Conservation (phyloP, 1,140 invertebrate genomes). For the Cyrtorhinus lividipennis region DNA sequence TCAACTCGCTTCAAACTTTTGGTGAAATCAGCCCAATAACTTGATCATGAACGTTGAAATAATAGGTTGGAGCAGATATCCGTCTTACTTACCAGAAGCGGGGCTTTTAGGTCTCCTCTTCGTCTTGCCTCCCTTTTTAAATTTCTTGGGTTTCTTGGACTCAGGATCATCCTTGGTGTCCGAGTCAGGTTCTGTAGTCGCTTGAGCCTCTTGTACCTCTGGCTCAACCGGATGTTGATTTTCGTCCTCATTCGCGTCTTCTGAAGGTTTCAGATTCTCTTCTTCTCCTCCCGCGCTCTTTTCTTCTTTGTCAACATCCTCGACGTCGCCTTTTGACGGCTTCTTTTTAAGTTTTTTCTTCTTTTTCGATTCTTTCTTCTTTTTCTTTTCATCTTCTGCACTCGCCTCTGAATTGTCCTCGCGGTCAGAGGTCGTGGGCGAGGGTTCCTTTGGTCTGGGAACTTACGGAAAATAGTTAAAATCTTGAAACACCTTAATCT, state of each 20-base stretch:
- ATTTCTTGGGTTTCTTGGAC: constrained; percentile 31
- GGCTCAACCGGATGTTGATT: constrained; percentile 5
- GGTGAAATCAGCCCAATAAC: no score
- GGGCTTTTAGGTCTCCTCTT: constrained; percentile 23
- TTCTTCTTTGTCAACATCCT: constrained; percentile 11
- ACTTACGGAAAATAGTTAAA: no score
- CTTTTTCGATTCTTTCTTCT: constrained; percentile 19
- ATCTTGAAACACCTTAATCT: no score
- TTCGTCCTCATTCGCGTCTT: constrained; percentile 27
- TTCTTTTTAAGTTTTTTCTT: constrained; percentile 20
- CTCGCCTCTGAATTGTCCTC: background rate
- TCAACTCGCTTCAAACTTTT: no score
- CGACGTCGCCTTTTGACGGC: background rate
- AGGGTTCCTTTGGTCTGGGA: constrained; percentile 4
- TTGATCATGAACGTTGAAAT: no score
- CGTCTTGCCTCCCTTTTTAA: constrained; percentile 26
- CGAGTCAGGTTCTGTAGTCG: constrained; percentile 16
- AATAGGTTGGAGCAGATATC: no score
- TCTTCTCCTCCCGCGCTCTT: constrained; percentile 14
- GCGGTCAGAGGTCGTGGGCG: constrained; percentile 3
- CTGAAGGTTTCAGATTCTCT: constrained; percentile 25
- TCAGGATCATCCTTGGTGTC: constrained; percentile 21
- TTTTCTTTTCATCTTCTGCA: constrained; percentile 22
- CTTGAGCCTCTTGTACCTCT: constrained; percentile 8
- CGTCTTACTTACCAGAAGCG: constrained; percentile 22